Evolutionary conservation across 2,113 vertebrate species (phyloP), one percentile per base, ranked within the genome.

Genomic region (Neodon shergylaensis): DNA sequence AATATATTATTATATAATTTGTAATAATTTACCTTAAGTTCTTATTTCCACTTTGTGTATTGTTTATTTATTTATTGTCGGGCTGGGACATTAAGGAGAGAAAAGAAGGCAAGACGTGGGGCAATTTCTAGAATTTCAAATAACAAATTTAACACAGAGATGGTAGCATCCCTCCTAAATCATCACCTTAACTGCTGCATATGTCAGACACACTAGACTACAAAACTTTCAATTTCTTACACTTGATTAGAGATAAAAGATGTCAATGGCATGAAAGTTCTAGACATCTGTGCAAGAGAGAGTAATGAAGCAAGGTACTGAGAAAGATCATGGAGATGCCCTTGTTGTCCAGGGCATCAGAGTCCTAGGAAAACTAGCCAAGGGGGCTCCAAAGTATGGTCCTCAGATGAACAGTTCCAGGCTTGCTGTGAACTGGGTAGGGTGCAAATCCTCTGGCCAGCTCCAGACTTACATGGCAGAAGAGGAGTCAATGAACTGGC

Each of bases 1-100:
- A 95, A 79, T 63, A 58, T 65, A 81, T 88, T 97, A 90, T 86
- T 70, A 81, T 47, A 42, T 39, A 65, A 36, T 90, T 87, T 92
- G 42, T 79, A 88, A 79, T 33, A 88, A 2, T 61, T 88, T 12
- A 81, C 77, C 66, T 90, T 17, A 87, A 85, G 12, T 26, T 19
- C 24, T 63, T 33, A 6, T 94, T 66, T 72, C 63, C 42, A 44
- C 61, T 70, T 33, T 36, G 66, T 47, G 66, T 85, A 47, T 68
- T 47, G 47, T 66, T 85, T 85, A 12, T 19, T 12, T 63, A 33
- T 92, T 49, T 61, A 39, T 44, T 39, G 39, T 47, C 26, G 47
- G 7, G 63, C 11, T 63, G 28, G 63, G 13, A 77, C 24, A 31
- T 58, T 61, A 19, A 28, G 13, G 1, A 24, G 17, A 42, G 39